These are phyloP conservation scores for Amphipyra berbera DNA, from an alignment of 2,888 invertebrate genomes.

Conservation along the genomic window DNA sequence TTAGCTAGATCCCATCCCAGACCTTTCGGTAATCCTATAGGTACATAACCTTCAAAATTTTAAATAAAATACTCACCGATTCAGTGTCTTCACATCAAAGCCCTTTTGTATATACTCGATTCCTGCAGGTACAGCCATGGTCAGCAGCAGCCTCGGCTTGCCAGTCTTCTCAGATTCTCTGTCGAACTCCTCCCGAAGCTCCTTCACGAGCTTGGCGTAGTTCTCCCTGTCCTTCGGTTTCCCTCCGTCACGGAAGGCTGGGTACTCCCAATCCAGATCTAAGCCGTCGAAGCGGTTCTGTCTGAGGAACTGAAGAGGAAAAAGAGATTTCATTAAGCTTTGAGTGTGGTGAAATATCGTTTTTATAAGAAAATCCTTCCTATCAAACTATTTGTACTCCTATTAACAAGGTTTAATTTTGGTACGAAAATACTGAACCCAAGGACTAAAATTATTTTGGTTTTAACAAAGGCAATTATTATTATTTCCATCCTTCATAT, in stretches of 20 bases:
- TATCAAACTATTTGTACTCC: too few species aligned
- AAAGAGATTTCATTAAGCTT: not conserved
- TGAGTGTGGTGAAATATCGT: not conserved
- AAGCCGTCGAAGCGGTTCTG: conserved; percentile 98
- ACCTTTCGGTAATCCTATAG: too few species aligned
- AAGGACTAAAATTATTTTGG: too few species aligned
- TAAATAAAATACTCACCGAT: conserved; percentile 92
- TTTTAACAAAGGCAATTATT: too few species aligned
- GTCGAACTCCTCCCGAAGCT: conserved; percentile 96
- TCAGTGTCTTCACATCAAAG: conserved; percentile 96
- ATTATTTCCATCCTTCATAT: too few species aligned
- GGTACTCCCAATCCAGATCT: conserved; percentile 98
- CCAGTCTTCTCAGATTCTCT: conserved; percentile 96
- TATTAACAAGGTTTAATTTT: too few species aligned
- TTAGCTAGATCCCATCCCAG: too few species aligned
- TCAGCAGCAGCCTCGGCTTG: conserved; percentile 93
- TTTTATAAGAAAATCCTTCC: too few species aligned
- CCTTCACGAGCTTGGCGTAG: conserved; percentile 96
- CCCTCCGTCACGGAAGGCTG: conserved; percentile 94
- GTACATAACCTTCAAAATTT: too few species aligned
- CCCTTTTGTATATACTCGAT: conserved; percentile 98
- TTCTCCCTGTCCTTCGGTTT: conserved; percentile 95
- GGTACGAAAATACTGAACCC: too few species aligned
- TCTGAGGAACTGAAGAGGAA: conserved; percentile 91
- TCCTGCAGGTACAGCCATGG: conserved; percentile 98